Evolutionary conservation across 2,888 invertebrate genomes (phyloP), one percentile per base, ranked within the genome.

Genomic region (Drosophila paucipuncta): DNA sequence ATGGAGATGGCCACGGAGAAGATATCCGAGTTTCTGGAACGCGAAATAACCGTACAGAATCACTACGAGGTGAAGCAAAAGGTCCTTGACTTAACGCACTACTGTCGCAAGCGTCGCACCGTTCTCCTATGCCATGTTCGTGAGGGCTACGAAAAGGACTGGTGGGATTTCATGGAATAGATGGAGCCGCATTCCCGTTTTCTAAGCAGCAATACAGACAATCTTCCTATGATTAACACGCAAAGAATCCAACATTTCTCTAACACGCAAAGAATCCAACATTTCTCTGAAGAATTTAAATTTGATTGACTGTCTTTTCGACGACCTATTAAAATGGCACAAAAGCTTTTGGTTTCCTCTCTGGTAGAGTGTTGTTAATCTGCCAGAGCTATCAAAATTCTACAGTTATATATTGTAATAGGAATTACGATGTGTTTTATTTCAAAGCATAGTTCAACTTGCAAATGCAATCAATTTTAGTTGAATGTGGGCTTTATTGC

Each of bases 81-180:
- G 94, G 99, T 99, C 90, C 98, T 98, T 94, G 99, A 99, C 92
- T 98, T 77, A 93, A 94, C 53, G 94, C 98, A 99, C 94, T 99
- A 99, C 94, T 99, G 99, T 94, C 99, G 99, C 94, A 97, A 97
- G 93, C 96, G 99, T 91, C 96, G 99, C 84, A 97, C 98, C 94
- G 98, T 98, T 80, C 95, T 99, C 77, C 94, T 99, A 89, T 98
- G 98, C 93, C 99, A 99, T 94, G 99, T 99, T 53, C 97, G 98
- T 93, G 99, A 99, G 95, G 99, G 99, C 73, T 99, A 99, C 94
- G 99, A 99, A 93, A 98, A 98, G 94, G 99, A 99, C 93, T 97
- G 98, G 96, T 99, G 99, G 99, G 97, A 97, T 91, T 98, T 97
- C 94, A 97, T 96, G 94, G 97, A 97, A 7, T 83, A 83, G 9